These are phyloP conservation scores for Helostoma temminkii DNA, from an alignment of 2,797 vertebrate genomes.

Conservation along the genomic window DNA sequence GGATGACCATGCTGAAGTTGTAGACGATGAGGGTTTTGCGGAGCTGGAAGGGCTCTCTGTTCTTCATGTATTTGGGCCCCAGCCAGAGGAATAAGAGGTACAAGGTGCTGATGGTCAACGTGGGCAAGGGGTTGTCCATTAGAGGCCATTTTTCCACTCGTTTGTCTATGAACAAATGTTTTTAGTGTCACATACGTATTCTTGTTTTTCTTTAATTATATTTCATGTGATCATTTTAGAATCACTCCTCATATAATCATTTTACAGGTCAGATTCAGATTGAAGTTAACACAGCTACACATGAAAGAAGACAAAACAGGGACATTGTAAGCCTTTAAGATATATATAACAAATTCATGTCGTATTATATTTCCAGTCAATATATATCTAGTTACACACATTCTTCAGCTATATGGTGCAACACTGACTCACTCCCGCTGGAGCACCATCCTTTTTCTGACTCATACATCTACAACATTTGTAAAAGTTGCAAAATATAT, in stretches of 20 bases:
- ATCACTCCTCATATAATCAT: background rate
- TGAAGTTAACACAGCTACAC: background rate
- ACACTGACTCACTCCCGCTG: slow-evolving; percentile 12
- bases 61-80: slow-evolving; percentile 98
- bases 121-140: slow-evolving; percentile 96
- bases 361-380: background rate
- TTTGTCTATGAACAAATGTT: slow-evolving; percentile 88
- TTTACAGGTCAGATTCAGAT: background rate
- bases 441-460: slow-evolving; percentile 1
- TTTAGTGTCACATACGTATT: slow-evolving; percentile 38
- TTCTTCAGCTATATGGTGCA: slow-evolving; percentile 6
- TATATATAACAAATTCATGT: background rate
- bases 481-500: background rate
- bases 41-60: slow-evolving; percentile 95
- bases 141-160: slow-evolving; percentile 97
- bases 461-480: background rate
- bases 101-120: slow-evolving; percentile 93
- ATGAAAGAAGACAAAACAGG: background rate
- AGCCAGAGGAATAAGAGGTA: slow-evolving; percentile 98
- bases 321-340: background rate
- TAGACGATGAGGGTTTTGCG: slow-evolving; percentile 94
- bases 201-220: background rate
- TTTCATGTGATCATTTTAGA: background rate
- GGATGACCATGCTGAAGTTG: slow-evolving; percentile 99
- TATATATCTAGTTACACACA: background rate